Percentiles rank a stretch among this genome's conserved stretches.
Evolutionary conservation across 2,797 vertebrate species (phyloP).

Genomic region (Pelobates cultripes): DNA sequence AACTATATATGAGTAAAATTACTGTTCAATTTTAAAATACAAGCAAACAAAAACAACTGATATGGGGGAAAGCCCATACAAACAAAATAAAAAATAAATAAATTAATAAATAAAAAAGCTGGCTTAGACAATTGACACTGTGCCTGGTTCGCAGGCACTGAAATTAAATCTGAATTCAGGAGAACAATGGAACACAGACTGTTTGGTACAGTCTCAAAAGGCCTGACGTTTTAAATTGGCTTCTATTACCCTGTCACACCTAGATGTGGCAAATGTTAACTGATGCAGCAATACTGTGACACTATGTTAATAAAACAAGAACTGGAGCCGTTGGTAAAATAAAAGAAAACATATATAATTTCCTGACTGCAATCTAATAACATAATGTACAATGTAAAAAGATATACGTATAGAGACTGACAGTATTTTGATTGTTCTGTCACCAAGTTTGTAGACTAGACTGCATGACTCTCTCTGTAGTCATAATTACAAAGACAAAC

Average conservation of each 20-base stretch:
- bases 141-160: not conserved
- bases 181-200: slow-evolving; percentile 46
- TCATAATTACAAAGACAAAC: too few relatives aligned
- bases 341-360: not conserved
- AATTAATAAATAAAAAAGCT: not conserved
- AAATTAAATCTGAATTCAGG: not conserved
- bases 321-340: not conserved
- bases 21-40: too few relatives aligned
- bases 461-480: too few relatives aligned
- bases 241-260: not conserved
- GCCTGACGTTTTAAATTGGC: slow-evolving; percentile 14
- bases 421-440: too few relatives aligned
- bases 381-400: too few relatives aligned
- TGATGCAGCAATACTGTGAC: not conserved
- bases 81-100: too few relatives aligned
- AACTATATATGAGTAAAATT: too few relatives aligned
- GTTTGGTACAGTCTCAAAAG: slow-evolving; percentile 1
- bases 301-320: too few relatives aligned
- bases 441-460: too few relatives aligned
- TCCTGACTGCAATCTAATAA: not conserved
- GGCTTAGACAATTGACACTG: not conserved
- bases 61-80: too few relatives aligned
- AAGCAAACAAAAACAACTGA: too few relatives aligned
- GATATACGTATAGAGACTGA: too few relatives aligned
- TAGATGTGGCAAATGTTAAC: not conserved